A percentile compares a stretch with the other conserved stretches of the same genome.
These are phyloP conservation scores for Ambastaia sidthimunki DNA, from an alignment of 2,797 vertebrate genomes.

Conservation along the genomic window DNA sequence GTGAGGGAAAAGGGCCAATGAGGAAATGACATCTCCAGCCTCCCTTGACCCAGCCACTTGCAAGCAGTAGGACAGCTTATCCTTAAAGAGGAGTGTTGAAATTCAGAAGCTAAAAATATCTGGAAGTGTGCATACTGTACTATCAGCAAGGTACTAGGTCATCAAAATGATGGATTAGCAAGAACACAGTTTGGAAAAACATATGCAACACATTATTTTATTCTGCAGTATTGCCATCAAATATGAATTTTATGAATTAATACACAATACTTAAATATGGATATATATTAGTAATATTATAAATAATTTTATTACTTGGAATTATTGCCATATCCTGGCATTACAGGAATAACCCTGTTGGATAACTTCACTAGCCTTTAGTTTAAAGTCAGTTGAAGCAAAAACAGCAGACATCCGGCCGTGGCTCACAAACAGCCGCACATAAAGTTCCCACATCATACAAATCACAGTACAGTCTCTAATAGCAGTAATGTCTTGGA, in stretches of 20 bases:
- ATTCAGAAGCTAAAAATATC: constrained; percentile 45
- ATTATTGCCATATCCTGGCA: not conserved
- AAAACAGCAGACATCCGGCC: constrained; percentile 20
- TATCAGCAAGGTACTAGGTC: not conserved
- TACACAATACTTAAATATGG: too few relatives aligned
- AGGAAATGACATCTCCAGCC: constrained; percentile 45
- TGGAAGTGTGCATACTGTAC: constrained; percentile 28
- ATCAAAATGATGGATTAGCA: constrained; percentile 12
- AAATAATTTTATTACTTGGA: not conserved
- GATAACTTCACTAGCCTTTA: not conserved
- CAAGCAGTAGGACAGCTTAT: constrained; percentile 34
- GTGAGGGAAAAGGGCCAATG: not conserved
- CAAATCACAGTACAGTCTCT: constrained; percentile 24
- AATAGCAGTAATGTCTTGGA: constrained; percentile 47
- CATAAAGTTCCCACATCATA: constrained; percentile 22
- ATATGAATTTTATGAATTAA: not conserved
- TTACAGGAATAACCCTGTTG: not conserved
- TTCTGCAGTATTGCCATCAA: not conserved
- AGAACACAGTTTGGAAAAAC: not conserved
- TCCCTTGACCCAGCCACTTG: constrained; percentile 32
- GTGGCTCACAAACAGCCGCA: not conserved
- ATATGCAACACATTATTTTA: not conserved
- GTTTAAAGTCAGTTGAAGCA: constrained; percentile 13
- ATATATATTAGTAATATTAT: too few relatives aligned
- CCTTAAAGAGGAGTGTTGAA: constrained; percentile 18